Percentiles rank a stretch among this genome's conserved stretches.
Evolutionary conservation across 2,113 vertebrate species (phyloP).

Genomic region (Panurus biarmicus): DNA sequence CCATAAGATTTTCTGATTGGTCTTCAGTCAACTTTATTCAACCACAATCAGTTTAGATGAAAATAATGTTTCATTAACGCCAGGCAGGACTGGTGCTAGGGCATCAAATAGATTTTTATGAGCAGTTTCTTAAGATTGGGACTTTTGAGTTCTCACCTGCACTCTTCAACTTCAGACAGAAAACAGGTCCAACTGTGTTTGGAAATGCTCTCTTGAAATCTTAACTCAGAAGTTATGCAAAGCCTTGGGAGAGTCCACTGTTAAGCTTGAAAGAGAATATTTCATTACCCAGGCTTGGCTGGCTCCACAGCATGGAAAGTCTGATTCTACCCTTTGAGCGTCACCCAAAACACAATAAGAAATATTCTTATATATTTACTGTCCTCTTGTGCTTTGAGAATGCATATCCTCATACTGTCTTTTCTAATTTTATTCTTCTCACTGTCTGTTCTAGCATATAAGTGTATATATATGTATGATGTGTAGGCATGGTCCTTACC

Average conservation of each 20-base stretch:
- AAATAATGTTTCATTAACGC: background rate
- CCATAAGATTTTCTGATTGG: accelerated
- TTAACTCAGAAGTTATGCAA: background rate
- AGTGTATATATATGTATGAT: background rate
- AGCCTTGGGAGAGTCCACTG: background rate
- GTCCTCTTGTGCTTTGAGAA: background rate
- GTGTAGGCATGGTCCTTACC: background rate
- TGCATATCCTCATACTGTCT: background rate
- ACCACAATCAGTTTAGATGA: background rate
- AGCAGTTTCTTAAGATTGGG: background rate
- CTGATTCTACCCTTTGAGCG: background rate
- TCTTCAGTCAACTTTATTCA: background rate
- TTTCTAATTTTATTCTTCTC: background rate
- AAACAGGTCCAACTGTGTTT: background rate
- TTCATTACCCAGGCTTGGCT: background rate
- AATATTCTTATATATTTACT: background rate
- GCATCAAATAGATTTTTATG: accelerated
- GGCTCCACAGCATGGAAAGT: background rate
- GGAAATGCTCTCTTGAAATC: background rate
- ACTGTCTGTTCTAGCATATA: background rate
- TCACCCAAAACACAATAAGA: background rate
- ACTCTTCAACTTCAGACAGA: background rate
- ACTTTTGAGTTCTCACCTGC: background rate
- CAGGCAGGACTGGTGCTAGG: background rate
- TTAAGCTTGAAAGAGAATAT: background rate